Conservation (phyloP, 2,113 vertebrate genomes). For the Psephotus haematonotus region DNA sequence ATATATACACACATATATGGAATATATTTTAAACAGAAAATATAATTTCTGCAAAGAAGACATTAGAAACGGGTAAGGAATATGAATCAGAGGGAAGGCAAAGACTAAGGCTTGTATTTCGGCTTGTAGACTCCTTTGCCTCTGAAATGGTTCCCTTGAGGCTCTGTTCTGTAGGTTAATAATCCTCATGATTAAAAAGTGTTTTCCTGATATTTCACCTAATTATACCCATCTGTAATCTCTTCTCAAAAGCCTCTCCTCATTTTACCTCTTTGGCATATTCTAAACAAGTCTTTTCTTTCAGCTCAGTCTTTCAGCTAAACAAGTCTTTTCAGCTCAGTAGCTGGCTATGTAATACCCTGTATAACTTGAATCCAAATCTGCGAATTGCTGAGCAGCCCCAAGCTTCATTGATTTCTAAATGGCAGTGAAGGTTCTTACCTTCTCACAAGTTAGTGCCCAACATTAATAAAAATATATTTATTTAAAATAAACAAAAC, state of each 20-base stretch:
- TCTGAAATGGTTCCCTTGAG: slow-evolving; percentile 4
- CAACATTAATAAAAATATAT: background rate
- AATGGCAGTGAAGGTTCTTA: background rate
- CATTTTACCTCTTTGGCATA: slow-evolving; percentile 44
- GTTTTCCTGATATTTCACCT: slow-evolving; percentile 52
- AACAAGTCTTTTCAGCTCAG: slow-evolving; percentile 13
- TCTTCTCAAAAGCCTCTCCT: slow-evolving; percentile 33
- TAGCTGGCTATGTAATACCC: background rate
- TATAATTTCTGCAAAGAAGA: background rate
- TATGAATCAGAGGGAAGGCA: background rate
- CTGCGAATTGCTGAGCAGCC: background rate
- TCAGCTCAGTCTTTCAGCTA: background rate
- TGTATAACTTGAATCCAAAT: slow-evolving; percentile 17
- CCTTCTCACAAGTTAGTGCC: background rate
- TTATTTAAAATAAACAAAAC: slow-evolving; percentile 3
- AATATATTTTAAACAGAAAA: background rate
- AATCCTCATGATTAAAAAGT: slow-evolving; percentile 12
- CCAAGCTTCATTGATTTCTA: background rate
- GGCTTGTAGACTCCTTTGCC: background rate
- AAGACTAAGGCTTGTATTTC: background rate
- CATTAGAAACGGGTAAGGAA: background rate
- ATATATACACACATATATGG: background rate
- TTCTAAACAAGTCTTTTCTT: slow-evolving; percentile 46
- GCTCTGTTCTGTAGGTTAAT: background rate
- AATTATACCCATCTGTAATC: slow-evolving; percentile 32